These are phyloP conservation scores for Siderastrea radians DNA, from an alignment of 92 coral and sea anemone species.

Conservation along the genomic window DNA sequence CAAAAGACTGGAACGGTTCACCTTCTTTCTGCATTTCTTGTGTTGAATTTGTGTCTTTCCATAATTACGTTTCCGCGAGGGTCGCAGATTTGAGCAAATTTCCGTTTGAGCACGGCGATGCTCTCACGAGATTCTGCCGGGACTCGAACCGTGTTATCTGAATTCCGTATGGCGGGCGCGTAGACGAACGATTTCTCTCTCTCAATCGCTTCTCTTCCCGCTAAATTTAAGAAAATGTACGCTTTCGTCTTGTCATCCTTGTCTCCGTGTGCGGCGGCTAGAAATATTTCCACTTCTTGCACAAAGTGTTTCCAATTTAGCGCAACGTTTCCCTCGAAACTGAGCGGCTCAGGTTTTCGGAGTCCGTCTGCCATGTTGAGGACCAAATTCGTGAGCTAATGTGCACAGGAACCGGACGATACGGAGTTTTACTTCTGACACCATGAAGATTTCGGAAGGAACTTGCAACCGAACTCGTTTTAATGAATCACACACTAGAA, in stretches of 20 bases:
- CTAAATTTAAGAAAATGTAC: constrained; percentile 38
- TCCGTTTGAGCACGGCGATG: background rate
- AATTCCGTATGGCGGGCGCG: constrained; percentile 43
- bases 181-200: constrained; percentile 42
- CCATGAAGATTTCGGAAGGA: background rate
- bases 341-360: constrained; percentile 45
- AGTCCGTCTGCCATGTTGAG: constrained; percentile 33
- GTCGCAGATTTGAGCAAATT: constrained; percentile 54
- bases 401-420: background rate
- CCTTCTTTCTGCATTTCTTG: constrained; percentile 11
- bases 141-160: constrained; percentile 1
- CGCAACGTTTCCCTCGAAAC: constrained; percentile 49
- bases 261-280: constrained; percentile 52
- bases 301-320: constrained; percentile 39
- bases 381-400: background rate
- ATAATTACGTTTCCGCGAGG: constrained; percentile 53
- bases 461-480: too few species aligned
- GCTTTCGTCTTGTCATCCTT: constrained; percentile 53
- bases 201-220: constrained; percentile 41
- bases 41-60: constrained; percentile 35
- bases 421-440: background rate
- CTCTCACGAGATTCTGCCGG: constrained; percentile 45
- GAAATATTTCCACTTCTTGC: constrained; percentile 52
- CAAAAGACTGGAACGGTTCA: background rate
- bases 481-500: too few species aligned